Base-by-base conservation (phyloP, 1,140 invertebrate species). In the Sarcophaga bullata region DNA sequence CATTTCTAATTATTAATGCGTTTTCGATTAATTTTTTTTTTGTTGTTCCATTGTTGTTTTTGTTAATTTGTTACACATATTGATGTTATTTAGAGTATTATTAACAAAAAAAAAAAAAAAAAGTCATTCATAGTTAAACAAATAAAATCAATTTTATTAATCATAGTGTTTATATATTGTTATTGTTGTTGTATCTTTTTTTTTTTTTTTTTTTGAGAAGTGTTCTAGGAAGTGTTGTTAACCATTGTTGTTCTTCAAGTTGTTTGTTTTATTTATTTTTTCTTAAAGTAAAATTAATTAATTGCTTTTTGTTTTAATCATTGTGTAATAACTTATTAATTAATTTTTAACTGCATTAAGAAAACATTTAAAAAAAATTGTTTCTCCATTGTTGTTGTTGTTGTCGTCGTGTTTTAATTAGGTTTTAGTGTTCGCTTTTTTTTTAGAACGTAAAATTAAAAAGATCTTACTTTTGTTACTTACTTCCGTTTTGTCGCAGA, bases 31-130 rank as follows among this genome's bases (percentile, higher is more conserved):
- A 37, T 4, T 37, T 68, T 68, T 68, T 25, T 68, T 19, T 68
- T 19, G 3, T 19, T 19, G 8, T 68, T 6, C 25, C 25, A 25
- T 10, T 52, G 19, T 68, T 68, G n/a, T 8, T 68, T 54, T 75
- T 75, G 73, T 75, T 75, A 48, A 75, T 48, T 75, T 75, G 73
- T 75, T 47, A 75, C 25, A 54, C 15, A 76, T 76, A 76, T 68
- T 25, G 62, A 76, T 49, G 47, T 76, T 37, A 49, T 49, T 48
- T 10, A 49, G 8, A 76, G 58, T n/a, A 49, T 49, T 76, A 47
- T 73, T 73, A 58, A 73, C 73, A 47, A 73, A 19, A 25, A 72
- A 1, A 73, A 73, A 15, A 73, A 8, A 25, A 6, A 3, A 15
- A n/a, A 58, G n/a, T 58, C 15, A 58, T 58, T n/a, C 13, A 58